These are phyloP conservation scores for Trematomus loennbergii DNA, from an alignment of 2,113 vertebrate species.

Conservation along the genomic window DNA sequence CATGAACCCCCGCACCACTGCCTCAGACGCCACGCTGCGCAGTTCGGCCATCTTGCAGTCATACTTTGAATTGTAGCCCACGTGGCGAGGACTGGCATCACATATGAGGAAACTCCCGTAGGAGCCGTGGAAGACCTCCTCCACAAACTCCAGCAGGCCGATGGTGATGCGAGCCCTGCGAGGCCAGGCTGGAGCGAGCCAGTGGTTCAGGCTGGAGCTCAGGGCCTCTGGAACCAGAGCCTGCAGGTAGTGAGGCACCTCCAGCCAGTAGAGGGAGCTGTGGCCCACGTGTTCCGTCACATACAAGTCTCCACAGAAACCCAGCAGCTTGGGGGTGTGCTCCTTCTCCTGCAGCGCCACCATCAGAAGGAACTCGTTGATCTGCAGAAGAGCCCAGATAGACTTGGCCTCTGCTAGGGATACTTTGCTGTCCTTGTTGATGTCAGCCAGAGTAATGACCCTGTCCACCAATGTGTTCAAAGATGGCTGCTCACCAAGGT, in stretches of 20 bases:
- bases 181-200: conserved; percentile 95
- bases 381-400: conserved; percentile 94
- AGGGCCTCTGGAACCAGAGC: conserved; percentile 16
- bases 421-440: conserved; percentile 91
- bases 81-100: conserved; percentile 87
- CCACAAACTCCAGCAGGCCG: conserved; percentile 95
- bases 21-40: conserved; percentile 90
- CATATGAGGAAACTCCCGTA: conserved; percentile 96
- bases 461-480: conserved; percentile 86
- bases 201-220: conserved; percentile 88
- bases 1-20: conserved; percentile 87
- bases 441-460: conserved; percentile 90
- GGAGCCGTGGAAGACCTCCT: conserved; percentile 95
- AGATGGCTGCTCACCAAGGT: conserved; percentile 92
- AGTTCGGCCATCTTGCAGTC: conserved; percentile 97
- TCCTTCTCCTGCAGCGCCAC: conserved; percentile 72
- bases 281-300: conserved; percentile 16
- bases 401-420: conserved; percentile 97
- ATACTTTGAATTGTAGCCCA: conserved; percentile 92
- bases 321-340: conserved; percentile 24
- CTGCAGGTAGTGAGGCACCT: conserved; percentile 19
- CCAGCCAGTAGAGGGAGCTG: conserved; percentile 24
- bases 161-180: conserved; percentile 92
- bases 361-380: conserved; percentile 94
- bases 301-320: conserved; percentile 18